A percentile compares a stretch with the other conserved stretches of the same genome.
Evolutionary conservation across 2,797 vertebrate genomes (phyloP).

Genomic region (Gila robusta): DNA sequence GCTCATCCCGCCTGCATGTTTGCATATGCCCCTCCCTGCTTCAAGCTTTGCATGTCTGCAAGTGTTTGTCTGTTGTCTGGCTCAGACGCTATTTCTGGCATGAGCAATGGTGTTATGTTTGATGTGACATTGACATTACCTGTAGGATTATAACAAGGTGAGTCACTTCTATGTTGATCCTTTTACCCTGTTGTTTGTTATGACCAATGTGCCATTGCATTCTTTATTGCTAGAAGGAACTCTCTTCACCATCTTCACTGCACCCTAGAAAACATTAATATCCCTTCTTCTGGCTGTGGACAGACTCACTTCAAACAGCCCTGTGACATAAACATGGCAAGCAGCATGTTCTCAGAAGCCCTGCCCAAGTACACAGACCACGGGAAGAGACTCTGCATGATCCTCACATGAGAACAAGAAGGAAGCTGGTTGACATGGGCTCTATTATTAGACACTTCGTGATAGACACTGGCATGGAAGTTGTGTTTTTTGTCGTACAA

Average conservation of each 20-base stretch:
- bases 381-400: slow-evolving; percentile 55
- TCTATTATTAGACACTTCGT: slow-evolving; percentile 46
- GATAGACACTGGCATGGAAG: slow-evolving; percentile 50
- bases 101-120: slow-evolving; percentile 37
- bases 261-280: slow-evolving; percentile 31
- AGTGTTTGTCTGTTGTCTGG: slow-evolving; percentile 56
- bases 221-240: slow-evolving; percentile 19
- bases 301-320: slow-evolving; percentile 35
- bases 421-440: slow-evolving; percentile 29
- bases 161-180: slow-evolving; percentile 39
- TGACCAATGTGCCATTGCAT: not conserved
- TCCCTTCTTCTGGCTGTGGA: slow-evolving; percentile 17
- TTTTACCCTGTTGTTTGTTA: slow-evolving; percentile 18
- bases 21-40: slow-evolving; percentile 38
- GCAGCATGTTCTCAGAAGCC: slow-evolving; percentile 56
- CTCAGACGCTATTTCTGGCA: slow-evolving; percentile 52
- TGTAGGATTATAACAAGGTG: slow-evolving; percentile 34
- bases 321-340: slow-evolving; percentile 37
- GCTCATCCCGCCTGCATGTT: slow-evolving; percentile 47
- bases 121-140: slow-evolving; percentile 51
- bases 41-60: slow-evolving; percentile 46
- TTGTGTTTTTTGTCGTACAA: slow-evolving; percentile 33
- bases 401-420: slow-evolving; percentile 61
- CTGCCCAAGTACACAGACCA: slow-evolving; percentile 51
- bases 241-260: slow-evolving; percentile 42